phyloP scores from a whole-genome alignment of 2,888 invertebrate species.

The Erebia palarica region DNA sequence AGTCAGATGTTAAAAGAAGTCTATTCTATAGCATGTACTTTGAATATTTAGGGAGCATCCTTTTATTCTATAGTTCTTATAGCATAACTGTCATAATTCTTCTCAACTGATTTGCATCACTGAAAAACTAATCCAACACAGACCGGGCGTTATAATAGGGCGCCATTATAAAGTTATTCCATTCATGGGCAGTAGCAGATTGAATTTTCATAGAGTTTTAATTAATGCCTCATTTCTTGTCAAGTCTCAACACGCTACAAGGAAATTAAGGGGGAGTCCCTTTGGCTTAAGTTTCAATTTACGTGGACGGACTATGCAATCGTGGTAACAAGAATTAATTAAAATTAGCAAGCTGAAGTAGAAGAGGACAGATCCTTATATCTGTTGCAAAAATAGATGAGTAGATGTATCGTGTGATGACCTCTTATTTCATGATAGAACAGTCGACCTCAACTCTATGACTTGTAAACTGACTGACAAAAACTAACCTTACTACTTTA shows the following conservation, averaged over 20 bases:
- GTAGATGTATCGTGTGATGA: too few relatives aligned
- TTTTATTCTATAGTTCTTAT: neutral
- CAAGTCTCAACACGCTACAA: constrained; percentile 40
- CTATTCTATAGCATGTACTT: too few relatives aligned
- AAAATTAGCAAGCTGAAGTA: neutral
- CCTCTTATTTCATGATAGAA: too few relatives aligned
- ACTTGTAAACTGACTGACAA: too few relatives aligned
- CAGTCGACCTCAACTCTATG: too few relatives aligned
- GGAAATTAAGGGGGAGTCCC: constrained; percentile 38
- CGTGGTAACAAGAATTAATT: neutral
- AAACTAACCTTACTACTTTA: too few relatives aligned
- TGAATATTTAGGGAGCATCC: too few relatives aligned
- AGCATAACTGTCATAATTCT: constrained; percentile 27
- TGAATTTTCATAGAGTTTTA: constrained; percentile 36
- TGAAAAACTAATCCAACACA: constrained; percentile 26
- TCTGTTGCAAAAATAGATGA: neutral
- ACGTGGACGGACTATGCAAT: constrained; percentile 29
- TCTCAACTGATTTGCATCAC: constrained; percentile 24
- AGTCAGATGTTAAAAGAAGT: too few relatives aligned
- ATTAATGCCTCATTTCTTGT: constrained; percentile 34
- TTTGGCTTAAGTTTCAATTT: constrained; percentile 34
- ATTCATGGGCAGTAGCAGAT: constrained; percentile 40
- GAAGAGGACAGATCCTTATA: neutral
- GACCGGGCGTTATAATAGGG: constrained; percentile 21
- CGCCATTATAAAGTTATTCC: constrained; percentile 37